These are phyloP conservation scores for Noctua fimbriata DNA, from an alignment of 2,888 invertebrate species.

Conservation along the genomic window DNA sequence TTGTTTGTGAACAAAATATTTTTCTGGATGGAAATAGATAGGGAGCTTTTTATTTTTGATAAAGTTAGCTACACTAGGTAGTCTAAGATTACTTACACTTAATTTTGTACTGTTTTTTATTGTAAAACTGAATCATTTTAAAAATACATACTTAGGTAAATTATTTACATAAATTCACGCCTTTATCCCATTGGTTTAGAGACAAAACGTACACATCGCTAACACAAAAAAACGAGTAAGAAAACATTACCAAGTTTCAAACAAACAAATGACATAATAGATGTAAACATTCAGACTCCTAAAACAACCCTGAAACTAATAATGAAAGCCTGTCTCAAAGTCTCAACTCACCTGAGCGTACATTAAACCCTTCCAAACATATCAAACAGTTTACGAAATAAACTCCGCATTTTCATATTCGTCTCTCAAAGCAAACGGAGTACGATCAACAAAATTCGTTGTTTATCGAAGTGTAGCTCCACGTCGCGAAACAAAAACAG, in stretches of 20 bases:
- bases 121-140: background rate
- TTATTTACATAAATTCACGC: too few relatives aligned
- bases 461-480: slow-evolving; percentile 64
- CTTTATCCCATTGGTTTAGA: too few relatives aligned
- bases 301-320: slow-evolving; percentile 23
- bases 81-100: background rate
- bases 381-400: slow-evolving; percentile 45
- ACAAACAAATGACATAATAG: background rate
- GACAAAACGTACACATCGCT: too few relatives aligned
- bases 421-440: slow-evolving; percentile 39
- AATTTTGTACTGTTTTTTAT: background rate
- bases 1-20: slow-evolving; percentile 57
- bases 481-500: slow-evolving; percentile 63
- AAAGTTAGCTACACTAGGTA: background rate
- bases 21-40: slow-evolving; percentile 47
- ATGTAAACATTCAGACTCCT: background rate
- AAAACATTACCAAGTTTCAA: background rate
- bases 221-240: too few relatives aligned
- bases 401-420: slow-evolving; percentile 33
- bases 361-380: slow-evolving; percentile 34
- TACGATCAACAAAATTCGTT: slow-evolving; percentile 57
- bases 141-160: background rate
- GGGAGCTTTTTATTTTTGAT: slow-evolving; percentile 22
- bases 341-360: slow-evolving; percentile 6
- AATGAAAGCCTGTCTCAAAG: slow-evolving; percentile 2